Base-by-base conservation (phyloP, 2,797 vertebrate genomes). In the Acipenser oxyrinchus region DNA sequence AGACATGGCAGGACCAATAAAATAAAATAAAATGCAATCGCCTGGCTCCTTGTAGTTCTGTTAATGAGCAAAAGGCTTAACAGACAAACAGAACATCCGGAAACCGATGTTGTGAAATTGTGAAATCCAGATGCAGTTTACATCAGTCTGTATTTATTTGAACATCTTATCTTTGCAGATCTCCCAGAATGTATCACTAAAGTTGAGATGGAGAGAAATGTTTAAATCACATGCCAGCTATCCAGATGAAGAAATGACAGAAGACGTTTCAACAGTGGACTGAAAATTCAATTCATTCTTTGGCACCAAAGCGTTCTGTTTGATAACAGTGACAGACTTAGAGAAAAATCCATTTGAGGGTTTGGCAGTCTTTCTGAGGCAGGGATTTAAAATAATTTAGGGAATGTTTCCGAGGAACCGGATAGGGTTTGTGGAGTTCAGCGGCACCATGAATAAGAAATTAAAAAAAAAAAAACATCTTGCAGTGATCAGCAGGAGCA, bases 401-500 rank as follows among this genome's bases (percentile, higher is more conserved):
- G 73, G 77, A 53, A 76, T 48, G 63, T 65, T 72, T 70, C 72
- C 74, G 72, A 74, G 58, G 77, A 83, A 78, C 0, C 11, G 73
- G 72, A 77, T 68, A 71, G 57, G 76, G 79, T 82, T 82, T 77
- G 73, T 68, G 75, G 73, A 72, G 71, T 74, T 82, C 79, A 79
- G 73, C 69, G 71, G 78, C 68, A 71, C 77, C 67, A 60, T 71
- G 60, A 81, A 82, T 82, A 65, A 78, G 69, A 71, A 71, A 75
- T 68, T 58, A 69, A 68, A 65, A 51, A 60, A 65, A 51, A 69
- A 72, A 65, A 49, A 83, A 85, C 84, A 88, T 88, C 80, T 87
- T 88, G 86, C 88, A 88, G 72, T 74, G 67, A 84, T 89, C 73
- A 81, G 48, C 72, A 62, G 73, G 65, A 65, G 75, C 79, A 84